phyloP scores from a whole-genome alignment of 2,888 invertebrate species.

The Drosophila mercatorum region DNA sequence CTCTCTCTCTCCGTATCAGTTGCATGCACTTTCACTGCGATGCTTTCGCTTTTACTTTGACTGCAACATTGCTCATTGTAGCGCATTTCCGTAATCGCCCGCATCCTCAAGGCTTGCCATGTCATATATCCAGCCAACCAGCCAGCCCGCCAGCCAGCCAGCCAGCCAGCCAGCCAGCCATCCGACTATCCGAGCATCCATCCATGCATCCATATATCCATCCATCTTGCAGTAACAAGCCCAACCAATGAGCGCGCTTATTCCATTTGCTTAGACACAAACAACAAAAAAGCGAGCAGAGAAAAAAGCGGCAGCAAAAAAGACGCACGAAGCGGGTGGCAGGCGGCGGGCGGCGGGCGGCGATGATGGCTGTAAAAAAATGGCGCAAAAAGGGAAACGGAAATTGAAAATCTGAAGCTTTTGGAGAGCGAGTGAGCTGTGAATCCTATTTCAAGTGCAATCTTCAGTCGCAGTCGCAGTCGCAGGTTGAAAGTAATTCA shows the following conservation, averaged over 20 bases:
- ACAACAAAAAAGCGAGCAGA: constrained; percentile 46
- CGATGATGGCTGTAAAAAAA: constrained; percentile 31
- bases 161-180: constrained; percentile 13
- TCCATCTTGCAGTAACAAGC: constrained; percentile 65
- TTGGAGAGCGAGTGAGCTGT: constrained; percentile 78
- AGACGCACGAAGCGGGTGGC: constrained; percentile 10
- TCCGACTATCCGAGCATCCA: constrained; percentile 14
- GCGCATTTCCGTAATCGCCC: constrained; percentile 52
- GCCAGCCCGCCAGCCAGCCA: constrained; percentile 2
- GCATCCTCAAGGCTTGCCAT: constrained; percentile 33
- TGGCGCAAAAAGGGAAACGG: constrained; percentile 69
- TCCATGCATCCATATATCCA: constrained; percentile 41
- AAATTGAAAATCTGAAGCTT: constrained; percentile 80
- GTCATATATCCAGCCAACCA: constrained; percentile 8
- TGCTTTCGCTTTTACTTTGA: constrained; percentile 39
- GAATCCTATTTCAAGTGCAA: constrained; percentile 81
- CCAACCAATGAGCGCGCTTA: constrained; percentile 75
- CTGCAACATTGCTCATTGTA: constrained; percentile 29
- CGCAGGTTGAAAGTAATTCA: constrained; percentile 77
- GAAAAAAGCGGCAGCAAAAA: constrained; percentile 11
- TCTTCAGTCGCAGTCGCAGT: constrained; percentile 52
- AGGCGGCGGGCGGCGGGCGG: neutral
- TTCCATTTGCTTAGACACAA: constrained; percentile 78
- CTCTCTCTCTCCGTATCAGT: neutral
- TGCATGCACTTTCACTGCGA: constrained; percentile 36